These are phyloP conservation scores for Caerostris extrusa DNA, from an alignment of 1,140 invertebrate genomes.

Conservation along the genomic window DNA sequence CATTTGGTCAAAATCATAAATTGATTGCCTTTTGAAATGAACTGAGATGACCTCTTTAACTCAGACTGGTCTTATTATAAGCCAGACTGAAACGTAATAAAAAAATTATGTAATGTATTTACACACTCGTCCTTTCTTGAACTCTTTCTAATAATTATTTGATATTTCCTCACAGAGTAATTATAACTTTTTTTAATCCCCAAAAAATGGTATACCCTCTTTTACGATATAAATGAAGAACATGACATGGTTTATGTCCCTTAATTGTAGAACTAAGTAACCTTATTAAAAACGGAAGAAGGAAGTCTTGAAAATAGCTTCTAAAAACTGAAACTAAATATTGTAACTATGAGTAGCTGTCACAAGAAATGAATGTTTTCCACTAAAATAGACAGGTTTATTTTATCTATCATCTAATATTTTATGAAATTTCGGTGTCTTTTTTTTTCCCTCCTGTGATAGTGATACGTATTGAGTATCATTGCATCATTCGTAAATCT, in stretches of 20 bases:
- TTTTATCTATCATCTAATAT: neutral
- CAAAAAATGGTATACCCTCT: neutral
- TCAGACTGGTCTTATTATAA: neutral
- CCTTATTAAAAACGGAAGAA: neutral
- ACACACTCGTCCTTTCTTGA: neutral
- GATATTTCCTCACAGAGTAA: neutral
- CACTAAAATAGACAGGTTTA: constrained; percentile 9
- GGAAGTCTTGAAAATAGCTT: neutral
- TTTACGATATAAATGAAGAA: neutral
- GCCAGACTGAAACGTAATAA: neutral
- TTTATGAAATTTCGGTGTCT: neutral
- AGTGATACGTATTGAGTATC: neutral
- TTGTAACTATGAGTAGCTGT: neutral
- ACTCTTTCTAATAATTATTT: neutral
- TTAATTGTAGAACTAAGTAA: neutral
- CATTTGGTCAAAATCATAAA: neutral
- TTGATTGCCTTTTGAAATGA: neutral
- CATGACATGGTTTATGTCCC: neutral
- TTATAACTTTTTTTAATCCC: neutral
- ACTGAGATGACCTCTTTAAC: neutral
- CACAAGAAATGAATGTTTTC: constrained; percentile 26
- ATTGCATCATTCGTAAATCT: neutral
- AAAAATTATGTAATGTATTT: neutral
- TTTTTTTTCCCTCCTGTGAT: neutral
- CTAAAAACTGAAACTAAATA: constrained; percentile 10